Evolutionary conservation across 2,888 invertebrate species (phyloP), one percentile per base, ranked within the genome.

Genomic region (Lysandra coridon): DNA sequence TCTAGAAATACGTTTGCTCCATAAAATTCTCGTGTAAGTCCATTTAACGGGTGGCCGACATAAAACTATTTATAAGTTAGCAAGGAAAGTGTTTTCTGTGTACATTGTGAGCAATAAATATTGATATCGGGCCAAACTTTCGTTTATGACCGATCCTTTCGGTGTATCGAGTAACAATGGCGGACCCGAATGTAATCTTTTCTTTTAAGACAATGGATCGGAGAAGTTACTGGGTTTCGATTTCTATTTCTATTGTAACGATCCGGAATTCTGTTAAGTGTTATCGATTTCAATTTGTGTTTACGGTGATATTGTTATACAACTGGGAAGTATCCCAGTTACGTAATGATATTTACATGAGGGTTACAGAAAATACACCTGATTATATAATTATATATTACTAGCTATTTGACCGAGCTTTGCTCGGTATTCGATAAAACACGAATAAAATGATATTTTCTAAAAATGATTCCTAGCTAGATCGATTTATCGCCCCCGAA

Each of bases 61-160:
- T 91, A 91, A 91, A 91, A 91, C 91, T 92, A 93, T 93, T 93
- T 92, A 91, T 93, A 92, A 89, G 87, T 85, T 84, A 83, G 84
- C 83, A 87, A 87, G 87, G 88, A 90, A 89, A 91, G 89, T 91
- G 89, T 90, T 90, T 86, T 81, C 80, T 80, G 86, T 88, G 87
- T 87, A 88, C 87, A 88, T 88, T 88, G 86, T 83, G 86, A 86
- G 89, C 86, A 89, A 91, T 94, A 92, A 93, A 93, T 93, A 91
- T 91, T 92, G 92, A 92, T 93, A 92, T 88, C 83, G 86, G 82
- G 84, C 86, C 84, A 86, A 92, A 91, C 86, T 92, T 92, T 91
- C 88, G 87, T 90, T 91, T 91, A 90, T 88, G 87, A 88, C 84
- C 86, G 85, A 76, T 76, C 87, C 85, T 85, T 87, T 84, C 84